These are phyloP conservation scores for Rhyacophila evoluta DNA, from an alignment of 2,888 invertebrate species.

Conservation along the genomic window DNA sequence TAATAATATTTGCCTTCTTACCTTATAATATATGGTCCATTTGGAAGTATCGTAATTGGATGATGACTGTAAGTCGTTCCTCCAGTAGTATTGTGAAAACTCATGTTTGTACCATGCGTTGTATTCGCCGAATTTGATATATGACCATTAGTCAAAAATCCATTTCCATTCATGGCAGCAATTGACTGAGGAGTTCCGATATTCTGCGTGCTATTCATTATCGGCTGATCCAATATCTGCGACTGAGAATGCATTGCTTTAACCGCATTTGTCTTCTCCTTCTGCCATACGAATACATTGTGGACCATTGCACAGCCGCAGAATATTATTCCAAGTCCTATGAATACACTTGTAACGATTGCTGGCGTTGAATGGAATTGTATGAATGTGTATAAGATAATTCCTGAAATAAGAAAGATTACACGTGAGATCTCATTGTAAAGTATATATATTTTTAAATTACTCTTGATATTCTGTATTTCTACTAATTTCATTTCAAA, in stretches of 20 bases:
- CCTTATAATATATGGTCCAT: slow-evolving; percentile 72
- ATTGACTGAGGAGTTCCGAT: slow-evolving; percentile 58
- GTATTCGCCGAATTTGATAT: slow-evolving; percentile 61
- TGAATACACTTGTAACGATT: slow-evolving; percentile 89
- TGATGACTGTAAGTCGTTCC: slow-evolving; percentile 57
- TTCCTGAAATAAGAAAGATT: slow-evolving; percentile 80
- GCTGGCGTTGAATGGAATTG: slow-evolving; percentile 94
- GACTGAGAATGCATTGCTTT: slow-evolving; percentile 66
- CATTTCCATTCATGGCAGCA: slow-evolving; percentile 59
- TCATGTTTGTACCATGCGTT: slow-evolving; percentile 62
- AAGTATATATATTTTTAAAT: too few species aligned
- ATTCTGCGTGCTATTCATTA: slow-evolving; percentile 58
- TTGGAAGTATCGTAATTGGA: slow-evolving; percentile 67
- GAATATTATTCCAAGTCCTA: slow-evolving; percentile 92
- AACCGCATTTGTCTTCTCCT: slow-evolving; percentile 87
- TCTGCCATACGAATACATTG: slow-evolving; percentile 95
- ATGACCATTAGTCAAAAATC: slow-evolving; percentile 64
- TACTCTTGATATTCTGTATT: too few species aligned
- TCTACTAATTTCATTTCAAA: too few species aligned
- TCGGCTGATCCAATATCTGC: slow-evolving; percentile 45
- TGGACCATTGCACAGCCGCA: slow-evolving; percentile 95
- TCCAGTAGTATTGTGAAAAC: slow-evolving; percentile 61
- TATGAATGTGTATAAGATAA: slow-evolving; percentile 92
- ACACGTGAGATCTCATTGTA: too few species aligned
- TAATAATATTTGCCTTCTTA: slow-evolving; percentile 56